These are phyloP conservation scores for Lophius americanus DNA, from an alignment of 2,797 vertebrate species.

Conservation along the genomic window DNA sequence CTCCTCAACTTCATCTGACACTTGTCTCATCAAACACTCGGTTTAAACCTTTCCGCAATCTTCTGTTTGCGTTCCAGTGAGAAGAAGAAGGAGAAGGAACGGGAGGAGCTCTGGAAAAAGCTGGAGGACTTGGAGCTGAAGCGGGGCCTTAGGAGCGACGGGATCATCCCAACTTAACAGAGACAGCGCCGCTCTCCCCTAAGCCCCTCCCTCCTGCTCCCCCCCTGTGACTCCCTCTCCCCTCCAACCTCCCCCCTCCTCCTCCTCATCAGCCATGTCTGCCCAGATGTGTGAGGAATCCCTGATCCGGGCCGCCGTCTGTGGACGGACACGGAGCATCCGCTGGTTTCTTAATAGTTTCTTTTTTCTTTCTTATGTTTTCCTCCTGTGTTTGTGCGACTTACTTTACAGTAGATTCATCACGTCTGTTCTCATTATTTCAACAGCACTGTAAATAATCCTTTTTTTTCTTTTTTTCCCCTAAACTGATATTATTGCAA, in stretches of 20 bases:
- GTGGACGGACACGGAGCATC: conserved; percentile 89
- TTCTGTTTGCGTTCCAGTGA: conserved; percentile 79
- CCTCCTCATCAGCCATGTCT: conserved; percentile 83
- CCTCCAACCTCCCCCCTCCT: conserved; percentile 71
- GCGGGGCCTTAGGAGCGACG: conserved; percentile 95
- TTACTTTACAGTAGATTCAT: conserved; percentile 97
- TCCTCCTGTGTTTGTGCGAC: conserved; percentile 93
- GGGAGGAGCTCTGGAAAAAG: conserved; percentile 99
- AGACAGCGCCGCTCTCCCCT: conserved; percentile 64
- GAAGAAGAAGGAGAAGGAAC: conserved; percentile 99
- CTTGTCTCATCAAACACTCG: no score
- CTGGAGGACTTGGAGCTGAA: conserved; percentile 98
- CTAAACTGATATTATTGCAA: conserved; percentile 84
- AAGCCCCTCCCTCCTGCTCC: conserved; percentile 13
- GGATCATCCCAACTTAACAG: conserved; percentile 98
- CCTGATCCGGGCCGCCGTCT: conserved; percentile 79
- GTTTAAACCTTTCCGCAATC: no score
- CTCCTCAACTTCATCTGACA: no score
- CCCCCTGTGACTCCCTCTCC: conserved; percentile 38
- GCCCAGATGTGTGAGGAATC: conserved; percentile 82
- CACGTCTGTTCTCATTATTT: conserved; percentile 98
- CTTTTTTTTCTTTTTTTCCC: conserved; percentile 74
- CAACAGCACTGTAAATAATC: conserved; percentile 96
- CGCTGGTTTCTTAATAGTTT: conserved; percentile 64
- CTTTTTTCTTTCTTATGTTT: conserved; percentile 72